Base-by-base conservation (phyloP, 2,888 invertebrate genomes). In the Agriopis leucophaearia region DNA sequence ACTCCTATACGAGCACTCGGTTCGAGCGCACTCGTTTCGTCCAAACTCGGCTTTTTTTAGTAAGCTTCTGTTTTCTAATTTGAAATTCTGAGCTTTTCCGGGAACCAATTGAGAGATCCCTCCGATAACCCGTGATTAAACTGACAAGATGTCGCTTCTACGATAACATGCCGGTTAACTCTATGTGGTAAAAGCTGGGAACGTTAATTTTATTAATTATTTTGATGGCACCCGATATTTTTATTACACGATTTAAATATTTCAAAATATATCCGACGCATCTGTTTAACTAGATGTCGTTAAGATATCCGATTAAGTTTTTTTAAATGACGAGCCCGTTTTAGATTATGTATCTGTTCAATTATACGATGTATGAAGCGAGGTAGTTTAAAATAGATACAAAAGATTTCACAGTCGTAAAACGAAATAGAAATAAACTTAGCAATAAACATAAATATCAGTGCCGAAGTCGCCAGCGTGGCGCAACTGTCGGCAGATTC, bases 201-300 rank as follows among this genome's bases (percentile, higher is more conserved):
- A 59, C 59, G 58, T 75, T 72, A 74, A 74, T 74, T 75, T 75
- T 75, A 71, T 73, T 75, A 74, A 74, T 74, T 66, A 71, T 66
- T 68, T 74, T 74, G 56, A 74, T 73, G 40, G 71, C 67, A 67
- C 59, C 66, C 59, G 70, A 62, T 69, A 27, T 70, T 61, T 70
- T 72, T 68, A 69, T 64, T 60, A 56, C 67, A 50, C n/a, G 55
- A 59, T 57, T 59, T 69, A 57, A 71, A 74, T 72, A 71, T 69
- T 71, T 70, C 64, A 67, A 67, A 70, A 72, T 52, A 48, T 63
- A 64, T 72, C 69, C 66, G 65, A 51, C 55, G 57, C 67, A 74
- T 74, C 71, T 72, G 72, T 69, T 69, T 72, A 67, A 69, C 58
- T 68, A 61, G 66, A 40, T 47, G 56, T 52, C 70, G 66, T 73